These are phyloP conservation scores for Sepiola atlantica DNA, from an alignment of 2,888 invertebrate genomes.

Conservation along the genomic window DNA sequence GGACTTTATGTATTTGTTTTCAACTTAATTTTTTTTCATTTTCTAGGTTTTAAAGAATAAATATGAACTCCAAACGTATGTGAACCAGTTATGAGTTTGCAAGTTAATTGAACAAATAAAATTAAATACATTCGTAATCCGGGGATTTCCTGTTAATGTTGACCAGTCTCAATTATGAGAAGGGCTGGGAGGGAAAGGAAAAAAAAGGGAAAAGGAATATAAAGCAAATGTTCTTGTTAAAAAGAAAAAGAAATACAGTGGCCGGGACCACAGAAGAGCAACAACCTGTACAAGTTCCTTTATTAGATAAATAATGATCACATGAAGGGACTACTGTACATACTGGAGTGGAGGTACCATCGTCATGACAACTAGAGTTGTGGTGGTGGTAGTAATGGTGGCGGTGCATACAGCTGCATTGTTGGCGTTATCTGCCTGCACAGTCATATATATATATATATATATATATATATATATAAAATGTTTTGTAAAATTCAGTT, in stretches of 20 bases:
- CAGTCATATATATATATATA: too few species aligned
- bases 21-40: too few species aligned
- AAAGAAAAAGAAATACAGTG: background rate
- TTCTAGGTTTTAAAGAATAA: too few species aligned
- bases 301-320: slow-evolving; percentile 72
- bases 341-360: slow-evolving; percentile 56
- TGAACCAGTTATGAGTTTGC: too few species aligned
- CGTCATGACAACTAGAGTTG: slow-evolving; percentile 54
- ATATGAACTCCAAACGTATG: too few species aligned
- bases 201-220: too few species aligned
- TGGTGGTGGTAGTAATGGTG: slow-evolving; percentile 32
- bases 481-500: background rate
- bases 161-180: too few species aligned
- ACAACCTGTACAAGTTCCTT: slow-evolving; percentile 57
- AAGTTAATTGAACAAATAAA: too few species aligned
- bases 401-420: slow-evolving; percentile 34
- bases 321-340: slow-evolving; percentile 70
- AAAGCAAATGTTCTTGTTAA: background rate
- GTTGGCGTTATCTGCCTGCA: slow-evolving; percentile 56
- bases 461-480: too few species aligned
- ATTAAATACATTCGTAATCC: too few species aligned
- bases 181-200: background rate
- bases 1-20: too few species aligned
- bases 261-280: background rate
- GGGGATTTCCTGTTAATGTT: too few species aligned